Base-by-base conservation (phyloP, 2,113 vertebrate genomes). In the Clarias magur region DNA sequence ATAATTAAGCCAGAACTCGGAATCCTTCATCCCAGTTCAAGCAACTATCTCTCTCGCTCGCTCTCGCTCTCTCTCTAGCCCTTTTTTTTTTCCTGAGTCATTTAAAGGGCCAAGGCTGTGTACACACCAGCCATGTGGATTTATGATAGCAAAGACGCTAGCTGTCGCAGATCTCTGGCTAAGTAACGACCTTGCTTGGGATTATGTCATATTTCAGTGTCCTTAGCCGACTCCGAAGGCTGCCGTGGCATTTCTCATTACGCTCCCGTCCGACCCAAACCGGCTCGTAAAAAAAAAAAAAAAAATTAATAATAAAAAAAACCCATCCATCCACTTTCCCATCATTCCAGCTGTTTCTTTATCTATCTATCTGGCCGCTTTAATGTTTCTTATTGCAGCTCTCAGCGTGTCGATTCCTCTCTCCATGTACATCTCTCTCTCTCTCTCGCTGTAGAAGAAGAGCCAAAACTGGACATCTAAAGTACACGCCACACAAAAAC, bases 191-290 rank as follows among this genome's bases (percentile, higher is more conserved):
- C 80, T 78, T 83, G 80, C 78, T 56, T 13, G 9, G 70, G 80
- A 83, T 65, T 80, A 87, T 85, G 86, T 79, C 79, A 62, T 89
- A 85, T 85, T 87, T 87, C 70, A 75, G 56, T 25, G 87, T 56
- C 68, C 70, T 38, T 63, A n/a, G 25, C 38, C 3, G n/a, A 16
- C 38, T 34, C 54, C 57, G 79, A 88, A 89, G 88, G 88, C 63
- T 16, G 62, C 60, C 1, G 5, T 15, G 57, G 25, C 54, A 13
- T 86, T 86, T 88, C 72, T 85, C 17, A 73, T 85, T 60, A 53
- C 12, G 1, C 17, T 65, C 62, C 54, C 3, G 21, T 23, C 8
- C 16, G 16, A 87, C 17, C n/a, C 72, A 68, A 65, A 42, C 34
- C 15, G 9, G 0, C 30, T 80, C 5, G 42, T 27, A 30, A 62